Percentiles rank a stretch among this genome's conserved stretches.
Evolutionary conservation across 1,140 invertebrate species (phyloP).

Genomic region (Bombus confusus): DNA sequence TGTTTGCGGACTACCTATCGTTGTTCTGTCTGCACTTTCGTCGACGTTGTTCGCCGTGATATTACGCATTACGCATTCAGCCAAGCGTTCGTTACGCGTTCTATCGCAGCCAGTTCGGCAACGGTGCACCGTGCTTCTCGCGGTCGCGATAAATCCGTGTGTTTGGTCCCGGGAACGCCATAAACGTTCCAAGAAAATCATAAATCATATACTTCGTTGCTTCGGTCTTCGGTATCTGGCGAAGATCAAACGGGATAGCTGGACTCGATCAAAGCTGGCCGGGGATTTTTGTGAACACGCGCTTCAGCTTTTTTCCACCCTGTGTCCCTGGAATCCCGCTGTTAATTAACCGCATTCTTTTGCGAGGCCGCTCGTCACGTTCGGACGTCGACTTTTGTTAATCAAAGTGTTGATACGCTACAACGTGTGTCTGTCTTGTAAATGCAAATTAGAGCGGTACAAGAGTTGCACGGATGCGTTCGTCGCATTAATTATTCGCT

Average conservation of each 20-base stretch:
- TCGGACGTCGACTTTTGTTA: constrained; percentile 30
- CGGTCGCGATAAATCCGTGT: constrained; percentile 45
- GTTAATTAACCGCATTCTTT: constrained; percentile 47
- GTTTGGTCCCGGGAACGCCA: constrained; percentile 43
- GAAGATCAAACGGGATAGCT: constrained; percentile 38
- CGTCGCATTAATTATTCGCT: constrained; percentile 57
- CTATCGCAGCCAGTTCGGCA: constrained; percentile 18
- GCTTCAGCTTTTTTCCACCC: neutral
- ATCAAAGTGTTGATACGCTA: constrained; percentile 42
- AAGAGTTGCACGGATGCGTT: constrained; percentile 12
- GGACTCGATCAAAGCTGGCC: constrained; percentile 40
- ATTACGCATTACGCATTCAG: neutral
- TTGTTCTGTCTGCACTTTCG: too few species aligned
- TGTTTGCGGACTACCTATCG: too few species aligned
- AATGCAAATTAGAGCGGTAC: constrained; percentile 47
- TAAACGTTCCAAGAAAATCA: constrained; percentile 56
- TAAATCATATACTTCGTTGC: constrained; percentile 57
- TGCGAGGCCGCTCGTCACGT: neutral
- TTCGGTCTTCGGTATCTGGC: constrained; percentile 11
- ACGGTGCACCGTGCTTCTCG: constrained; percentile 26
- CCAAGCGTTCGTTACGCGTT: constrained; percentile 11
- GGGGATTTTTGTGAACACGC: neutral
- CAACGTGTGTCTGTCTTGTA: constrained; percentile 18
- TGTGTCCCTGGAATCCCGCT: neutral
- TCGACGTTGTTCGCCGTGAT: neutral